These are phyloP conservation scores for Channa maculata DNA, from an alignment of 2,113 vertebrate species.

Conservation along the genomic window DNA sequence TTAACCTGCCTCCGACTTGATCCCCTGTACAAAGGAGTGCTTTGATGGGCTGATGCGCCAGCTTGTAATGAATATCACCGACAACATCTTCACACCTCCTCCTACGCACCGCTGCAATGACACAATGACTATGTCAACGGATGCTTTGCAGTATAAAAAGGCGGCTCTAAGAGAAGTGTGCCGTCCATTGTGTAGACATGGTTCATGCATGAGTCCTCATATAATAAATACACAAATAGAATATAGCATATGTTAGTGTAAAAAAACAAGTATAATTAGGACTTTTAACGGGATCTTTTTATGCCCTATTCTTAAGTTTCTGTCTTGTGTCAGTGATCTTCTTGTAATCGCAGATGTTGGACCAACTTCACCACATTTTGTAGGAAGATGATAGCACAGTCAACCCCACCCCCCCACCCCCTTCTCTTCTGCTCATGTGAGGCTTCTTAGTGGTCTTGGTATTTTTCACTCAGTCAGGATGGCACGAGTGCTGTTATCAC, in stretches of 20 bases:
- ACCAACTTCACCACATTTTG: slow-evolving; percentile 2
- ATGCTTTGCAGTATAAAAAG: slow-evolving; percentile 24
- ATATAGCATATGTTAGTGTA: neutral
- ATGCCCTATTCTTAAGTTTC: no score
- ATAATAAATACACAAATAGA: neutral
- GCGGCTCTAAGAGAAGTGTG: slow-evolving; percentile 24
- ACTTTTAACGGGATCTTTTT: no score
- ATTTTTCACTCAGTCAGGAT: slow-evolving; percentile 56
- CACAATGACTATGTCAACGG: slow-evolving; percentile 50
- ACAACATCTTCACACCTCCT: slow-evolving; percentile 65
- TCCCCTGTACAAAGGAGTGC: slow-evolving; percentile 68
- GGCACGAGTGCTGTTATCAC: slow-evolving; percentile 63
- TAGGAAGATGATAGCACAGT: slow-evolving; percentile 11
- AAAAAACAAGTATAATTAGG: neutral
- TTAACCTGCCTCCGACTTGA: slow-evolving; percentile 68
- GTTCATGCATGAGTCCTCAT: neutral
- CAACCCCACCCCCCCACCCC: slow-evolving; percentile 8
- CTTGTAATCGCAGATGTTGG: slow-evolving; percentile 15
- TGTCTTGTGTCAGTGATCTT: no score
- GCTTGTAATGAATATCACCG: slow-evolving; percentile 70
- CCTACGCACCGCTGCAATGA: slow-evolving; percentile 48
- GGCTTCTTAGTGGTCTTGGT: slow-evolving; percentile 40
- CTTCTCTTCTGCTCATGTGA: slow-evolving; percentile 29
- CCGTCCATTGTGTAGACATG: neutral
- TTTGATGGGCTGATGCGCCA: slow-evolving; percentile 71